Percentiles rank a stretch among this genome's conserved stretches.
These are phyloP conservation scores for Diorhabda elongata DNA, from an alignment of 1,140 invertebrate species.

Conservation along the genomic window DNA sequence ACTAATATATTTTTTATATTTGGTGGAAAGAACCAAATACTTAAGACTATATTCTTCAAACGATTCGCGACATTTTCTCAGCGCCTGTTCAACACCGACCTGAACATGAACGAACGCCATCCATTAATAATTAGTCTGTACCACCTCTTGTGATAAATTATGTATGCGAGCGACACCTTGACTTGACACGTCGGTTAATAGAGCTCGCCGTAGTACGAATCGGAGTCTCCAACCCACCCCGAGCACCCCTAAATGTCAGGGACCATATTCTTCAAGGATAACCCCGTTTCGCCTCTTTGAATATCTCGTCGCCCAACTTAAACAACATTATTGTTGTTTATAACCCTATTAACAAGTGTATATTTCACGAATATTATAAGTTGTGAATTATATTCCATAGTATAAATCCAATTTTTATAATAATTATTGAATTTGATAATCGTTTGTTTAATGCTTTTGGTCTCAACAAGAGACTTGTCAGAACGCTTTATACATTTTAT, in stretches of 20 bases:
- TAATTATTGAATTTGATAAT: too few relatives aligned
- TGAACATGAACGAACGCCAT: slow-evolving; percentile 25
- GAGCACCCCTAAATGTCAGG: slow-evolving; percentile 6
- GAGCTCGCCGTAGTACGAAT: slow-evolving; percentile 4
- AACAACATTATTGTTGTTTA: slow-evolving; percentile 18
- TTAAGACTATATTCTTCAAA: not conserved
- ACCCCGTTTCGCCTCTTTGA: slow-evolving; percentile 20
- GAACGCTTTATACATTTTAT: too few relatives aligned
- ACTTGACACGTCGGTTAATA: slow-evolving; percentile 37
- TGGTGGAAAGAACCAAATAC: not conserved
- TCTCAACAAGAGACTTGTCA: too few relatives aligned
- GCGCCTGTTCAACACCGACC: slow-evolving; percentile 27
- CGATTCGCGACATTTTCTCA: slow-evolving; percentile 10
- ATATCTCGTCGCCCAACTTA: slow-evolving; percentile 32
- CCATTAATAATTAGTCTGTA: slow-evolving; percentile 34
- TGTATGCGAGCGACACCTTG: slow-evolving; percentile 38
- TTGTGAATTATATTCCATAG: too few relatives aligned
- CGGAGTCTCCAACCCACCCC: slow-evolving; percentile 15
- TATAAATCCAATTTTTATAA: too few relatives aligned
- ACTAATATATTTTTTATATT: not conserved
- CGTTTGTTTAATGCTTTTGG: too few relatives aligned
- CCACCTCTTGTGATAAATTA: slow-evolving; percentile 35
- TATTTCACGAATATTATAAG: not conserved
- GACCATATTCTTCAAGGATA: slow-evolving; percentile 30
- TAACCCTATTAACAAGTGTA: not conserved